These are phyloP conservation scores for Nerophis lumbriciformis DNA, from an alignment of 2,113 vertebrate species.

Conservation along the genomic window DNA sequence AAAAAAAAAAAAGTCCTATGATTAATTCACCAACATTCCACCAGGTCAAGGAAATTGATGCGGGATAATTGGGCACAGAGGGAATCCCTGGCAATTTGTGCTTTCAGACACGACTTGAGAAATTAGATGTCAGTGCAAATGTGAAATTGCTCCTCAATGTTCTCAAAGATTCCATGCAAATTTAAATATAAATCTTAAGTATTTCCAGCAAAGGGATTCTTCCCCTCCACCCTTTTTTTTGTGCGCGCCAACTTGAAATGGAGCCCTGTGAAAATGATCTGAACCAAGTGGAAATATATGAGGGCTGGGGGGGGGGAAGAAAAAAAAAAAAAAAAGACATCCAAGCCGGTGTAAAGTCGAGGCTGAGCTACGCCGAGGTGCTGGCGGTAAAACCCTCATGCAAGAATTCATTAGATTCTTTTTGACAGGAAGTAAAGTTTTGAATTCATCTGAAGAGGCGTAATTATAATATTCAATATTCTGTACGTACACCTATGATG, in stretches of 20 bases:
- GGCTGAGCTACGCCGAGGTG: slow-evolving; percentile 52
- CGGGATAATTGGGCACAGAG: slow-evolving; percentile 78
- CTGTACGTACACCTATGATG: slow-evolving; percentile 56
- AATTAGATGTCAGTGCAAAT: slow-evolving; percentile 82
- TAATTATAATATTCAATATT: slow-evolving; percentile 60
- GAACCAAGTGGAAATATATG: slow-evolving; percentile 61
- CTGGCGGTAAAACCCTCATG: slow-evolving; percentile 61
- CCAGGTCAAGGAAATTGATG: slow-evolving; percentile 79
- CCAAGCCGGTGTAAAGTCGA: slow-evolving; percentile 63
- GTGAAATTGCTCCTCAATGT: slow-evolving; percentile 78
- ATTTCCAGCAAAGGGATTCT: slow-evolving; percentile 72
- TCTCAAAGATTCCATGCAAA: slow-evolving; percentile 79
- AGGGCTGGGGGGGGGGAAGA: slow-evolving; percentile 10
- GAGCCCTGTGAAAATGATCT: slow-evolving; percentile 70
- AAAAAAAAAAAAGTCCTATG: slow-evolving; percentile 56
- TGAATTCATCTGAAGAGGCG: slow-evolving; percentile 58
- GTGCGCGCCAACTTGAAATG: slow-evolving; percentile 67
- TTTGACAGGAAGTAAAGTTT: slow-evolving; percentile 63
- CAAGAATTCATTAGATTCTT: slow-evolving; percentile 64
- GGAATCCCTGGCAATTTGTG: slow-evolving; percentile 79
- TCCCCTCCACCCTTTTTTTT: slow-evolving; percentile 26
- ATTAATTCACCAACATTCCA: slow-evolving; percentile 78
- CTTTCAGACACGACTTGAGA: slow-evolving; percentile 76
- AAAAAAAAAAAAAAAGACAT: slow-evolving; percentile 27
- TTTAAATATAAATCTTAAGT: slow-evolving; percentile 77